Evolutionary conservation across 2,113 vertebrate species (phyloP).

Genomic region (Azemiops feae): DNA sequence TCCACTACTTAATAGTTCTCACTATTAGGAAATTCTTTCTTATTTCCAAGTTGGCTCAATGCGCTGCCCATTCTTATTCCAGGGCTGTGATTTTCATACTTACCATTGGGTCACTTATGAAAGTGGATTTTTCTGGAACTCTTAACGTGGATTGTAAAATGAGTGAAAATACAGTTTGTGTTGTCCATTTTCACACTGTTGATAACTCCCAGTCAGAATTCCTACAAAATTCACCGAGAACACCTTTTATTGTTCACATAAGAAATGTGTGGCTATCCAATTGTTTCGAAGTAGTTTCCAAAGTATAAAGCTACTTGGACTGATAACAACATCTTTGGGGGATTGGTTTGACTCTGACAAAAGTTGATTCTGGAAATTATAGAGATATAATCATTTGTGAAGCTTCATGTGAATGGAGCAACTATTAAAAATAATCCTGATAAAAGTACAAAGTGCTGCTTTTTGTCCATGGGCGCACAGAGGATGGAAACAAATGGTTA

Average conservation of each 20-base stretch:
- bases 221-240: background rate
- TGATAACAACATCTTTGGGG: background rate
- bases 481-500: background rate
- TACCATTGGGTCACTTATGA: background rate
- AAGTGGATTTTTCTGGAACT: background rate
- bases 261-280: background rate
- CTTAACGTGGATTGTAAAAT: background rate
- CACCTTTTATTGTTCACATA: background rate
- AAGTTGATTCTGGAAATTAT: background rate
- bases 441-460: background rate
- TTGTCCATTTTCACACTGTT: background rate
- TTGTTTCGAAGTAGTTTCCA: background rate
- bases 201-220: background rate
- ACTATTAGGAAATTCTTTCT: background rate
- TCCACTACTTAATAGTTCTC: background rate
- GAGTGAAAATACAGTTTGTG: background rate
- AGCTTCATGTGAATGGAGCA: background rate
- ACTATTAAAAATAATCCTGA: background rate
- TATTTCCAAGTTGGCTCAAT: background rate
- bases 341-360: background rate
- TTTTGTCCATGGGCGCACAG: background rate
- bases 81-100: background rate
- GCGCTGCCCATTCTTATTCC: background rate
- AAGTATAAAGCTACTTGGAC: background rate
- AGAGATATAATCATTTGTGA: background rate